Conservation (phyloP, 2,113 vertebrate species). For the Acrocephalus kingi region DNA sequence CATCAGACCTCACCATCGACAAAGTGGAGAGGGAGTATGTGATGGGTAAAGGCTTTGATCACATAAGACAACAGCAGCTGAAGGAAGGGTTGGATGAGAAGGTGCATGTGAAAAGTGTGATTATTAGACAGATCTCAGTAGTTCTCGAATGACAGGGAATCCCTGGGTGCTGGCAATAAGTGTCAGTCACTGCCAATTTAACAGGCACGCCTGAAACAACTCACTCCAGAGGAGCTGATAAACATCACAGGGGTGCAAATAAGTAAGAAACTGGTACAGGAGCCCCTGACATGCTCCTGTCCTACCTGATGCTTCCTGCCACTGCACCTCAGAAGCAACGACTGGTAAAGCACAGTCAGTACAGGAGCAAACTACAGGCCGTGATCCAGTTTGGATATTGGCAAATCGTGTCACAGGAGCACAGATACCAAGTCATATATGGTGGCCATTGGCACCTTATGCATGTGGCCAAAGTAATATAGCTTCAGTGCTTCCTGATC, state of each 20-base stretch:
- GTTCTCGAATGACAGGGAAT: conserved; percentile 14
- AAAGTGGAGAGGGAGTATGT: conserved; percentile 23
- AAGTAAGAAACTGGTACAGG: not conserved
- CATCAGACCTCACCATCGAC: conserved; percentile 28
- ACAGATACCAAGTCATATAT: not conserved
- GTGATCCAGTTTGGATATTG: not conserved
- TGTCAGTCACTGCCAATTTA: conserved; percentile 59
- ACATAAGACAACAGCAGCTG: conserved; percentile 14
- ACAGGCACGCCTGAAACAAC: not conserved
- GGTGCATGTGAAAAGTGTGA: not conserved
- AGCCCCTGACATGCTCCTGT: accelerated
- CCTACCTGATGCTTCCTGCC: not conserved
- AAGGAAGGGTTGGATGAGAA: conserved; percentile 6
- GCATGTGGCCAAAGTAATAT: accelerated
- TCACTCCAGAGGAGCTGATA: not conserved
- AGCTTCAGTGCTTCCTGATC: not conserved
- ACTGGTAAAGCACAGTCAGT: not conserved
- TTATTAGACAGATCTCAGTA: conserved; percentile 11
- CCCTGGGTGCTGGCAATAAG: not conserved
- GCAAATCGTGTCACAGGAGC: not conserved
- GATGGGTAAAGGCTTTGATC: conserved; percentile 52
- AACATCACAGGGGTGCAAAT: not conserved
- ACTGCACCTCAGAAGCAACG: not conserved
- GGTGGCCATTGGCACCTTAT: not conserved
- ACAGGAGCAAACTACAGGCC: not conserved